phyloP scores from a whole-genome alignment of 2,888 invertebrate species.

The Pharmacophagus antenor region DNA sequence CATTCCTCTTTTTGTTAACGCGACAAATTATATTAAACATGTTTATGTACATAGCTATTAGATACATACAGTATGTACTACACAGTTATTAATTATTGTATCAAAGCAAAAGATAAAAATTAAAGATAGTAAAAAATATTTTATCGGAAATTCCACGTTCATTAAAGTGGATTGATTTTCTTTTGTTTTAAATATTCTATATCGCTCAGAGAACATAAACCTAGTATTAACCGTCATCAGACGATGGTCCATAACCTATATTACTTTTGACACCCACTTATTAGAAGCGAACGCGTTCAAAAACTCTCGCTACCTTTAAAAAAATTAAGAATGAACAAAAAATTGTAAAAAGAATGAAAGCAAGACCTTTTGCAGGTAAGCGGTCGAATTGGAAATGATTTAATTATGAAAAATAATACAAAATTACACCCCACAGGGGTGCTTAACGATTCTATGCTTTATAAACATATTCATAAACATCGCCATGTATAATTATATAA shows the following conservation, averaged over 20 bases:
- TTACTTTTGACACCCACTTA: conserved; percentile 25
- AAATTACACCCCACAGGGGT: not conserved
- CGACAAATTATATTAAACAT: too few relatives aligned
- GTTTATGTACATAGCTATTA: too few relatives aligned
- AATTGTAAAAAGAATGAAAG: not conserved
- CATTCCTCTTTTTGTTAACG: too few relatives aligned
- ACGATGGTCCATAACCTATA: conserved; percentile 9
- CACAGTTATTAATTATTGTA: not conserved
- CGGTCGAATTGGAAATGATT: conserved; percentile 9
- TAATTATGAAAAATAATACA: conserved; percentile 1
- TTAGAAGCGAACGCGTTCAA: conserved; percentile 20
- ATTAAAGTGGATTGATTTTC: not conserved
- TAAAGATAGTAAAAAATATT: not conserved
- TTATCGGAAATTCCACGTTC: not conserved
- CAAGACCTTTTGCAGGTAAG: conserved; percentile 21
- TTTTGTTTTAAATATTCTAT: not conserved
- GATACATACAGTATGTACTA: too few relatives aligned
- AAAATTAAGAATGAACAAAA: conserved; percentile 17
- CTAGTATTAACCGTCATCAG: conserved; percentile 16
- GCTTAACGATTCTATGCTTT: not conserved
- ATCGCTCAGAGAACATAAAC: not conserved
- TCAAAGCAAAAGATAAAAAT: not conserved
- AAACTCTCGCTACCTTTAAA: conserved; percentile 14
- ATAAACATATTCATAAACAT: not conserved
- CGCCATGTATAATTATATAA: too few relatives aligned